Percentiles rank a stretch among this genome's conserved stretches.
phyloP scores from a whole-genome alignment of 2,113 vertebrate species.

The Mesitornis unicolor region DNA sequence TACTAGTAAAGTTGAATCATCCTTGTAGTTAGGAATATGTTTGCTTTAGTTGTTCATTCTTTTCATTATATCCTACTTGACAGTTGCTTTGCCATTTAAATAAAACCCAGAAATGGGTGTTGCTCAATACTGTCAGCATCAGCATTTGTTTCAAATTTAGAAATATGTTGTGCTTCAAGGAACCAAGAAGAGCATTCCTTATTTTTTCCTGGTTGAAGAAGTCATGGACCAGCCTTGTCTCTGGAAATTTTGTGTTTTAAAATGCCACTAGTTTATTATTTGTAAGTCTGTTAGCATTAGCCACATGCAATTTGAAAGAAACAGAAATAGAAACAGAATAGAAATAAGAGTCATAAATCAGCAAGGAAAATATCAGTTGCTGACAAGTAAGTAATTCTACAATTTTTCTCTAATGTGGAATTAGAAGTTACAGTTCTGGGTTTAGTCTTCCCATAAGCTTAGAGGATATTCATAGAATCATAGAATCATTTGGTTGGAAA shows the following conservation, averaged over 20 bases:
- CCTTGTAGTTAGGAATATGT: background rate
- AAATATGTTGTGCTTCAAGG: background rate
- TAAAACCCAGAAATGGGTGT: constrained; percentile 5
- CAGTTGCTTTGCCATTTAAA: constrained; percentile 13
- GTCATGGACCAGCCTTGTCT: background rate
- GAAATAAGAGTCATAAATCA: background rate
- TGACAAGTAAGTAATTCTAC: background rate
- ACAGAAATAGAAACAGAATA: background rate
- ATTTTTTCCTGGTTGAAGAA: constrained; percentile 20
- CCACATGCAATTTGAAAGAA: background rate
- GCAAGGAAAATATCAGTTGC: background rate
- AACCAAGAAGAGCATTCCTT: background rate
- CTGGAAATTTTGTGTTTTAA: constrained; percentile 31
- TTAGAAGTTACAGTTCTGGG: background rate
- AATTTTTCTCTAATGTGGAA: background rate
- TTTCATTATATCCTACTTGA: constrained; percentile 12
- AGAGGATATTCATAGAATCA: background rate
- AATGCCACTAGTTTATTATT: background rate
- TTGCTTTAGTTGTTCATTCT: background rate
- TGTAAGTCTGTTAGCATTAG: background rate
- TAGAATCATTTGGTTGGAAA: too few species aligned
- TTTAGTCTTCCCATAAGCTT: background rate
- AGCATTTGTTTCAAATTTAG: constrained; percentile 39
- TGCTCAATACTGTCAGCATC: background rate
- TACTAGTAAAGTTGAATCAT: background rate